phyloP scores from a whole-genome alignment of 2,888 invertebrate species.

The Pseudococcus jackbeardsleyi region DNA sequence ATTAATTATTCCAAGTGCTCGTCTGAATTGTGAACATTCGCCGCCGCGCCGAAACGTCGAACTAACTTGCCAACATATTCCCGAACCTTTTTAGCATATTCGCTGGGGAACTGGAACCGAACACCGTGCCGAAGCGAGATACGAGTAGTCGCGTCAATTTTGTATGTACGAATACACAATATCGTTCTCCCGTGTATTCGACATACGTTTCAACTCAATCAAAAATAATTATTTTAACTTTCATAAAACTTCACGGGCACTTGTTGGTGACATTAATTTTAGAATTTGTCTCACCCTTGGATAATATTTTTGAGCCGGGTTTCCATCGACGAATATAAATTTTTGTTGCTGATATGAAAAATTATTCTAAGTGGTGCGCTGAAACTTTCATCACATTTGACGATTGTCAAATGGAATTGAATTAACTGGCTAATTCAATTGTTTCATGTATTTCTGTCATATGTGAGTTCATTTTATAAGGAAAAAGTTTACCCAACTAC shows the following conservation, averaged over 20 bases:
- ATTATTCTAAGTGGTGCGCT: background rate
- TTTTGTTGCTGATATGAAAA: background rate
- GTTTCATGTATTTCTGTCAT: no score
- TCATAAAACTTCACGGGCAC: slow-evolving; percentile 5
- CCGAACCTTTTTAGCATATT: background rate
- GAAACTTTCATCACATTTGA: no score
- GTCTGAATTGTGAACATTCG: slow-evolving; percentile 31
- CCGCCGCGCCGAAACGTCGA: background rate
- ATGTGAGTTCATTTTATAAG: no score
- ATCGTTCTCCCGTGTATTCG: slow-evolving; percentile 18
- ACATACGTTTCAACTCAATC: slow-evolving; percentile 6
- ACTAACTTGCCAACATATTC: background rate
- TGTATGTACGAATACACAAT: background rate
- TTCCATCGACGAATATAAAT: background rate
- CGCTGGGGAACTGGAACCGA: background rate
- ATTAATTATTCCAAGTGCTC: slow-evolving; percentile 50
- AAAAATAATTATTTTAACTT: slow-evolving; percentile 40
- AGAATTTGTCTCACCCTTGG: background rate
- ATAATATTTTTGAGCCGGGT: background rate
- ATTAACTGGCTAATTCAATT: no score
- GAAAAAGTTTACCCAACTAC: no score
- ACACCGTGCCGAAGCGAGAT: background rate
- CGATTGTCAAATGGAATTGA: no score
- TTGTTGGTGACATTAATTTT: slow-evolving; percentile 8
- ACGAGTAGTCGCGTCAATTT: background rate